Evolutionary conservation across 1,140 invertebrate species (phyloP), one percentile per base, ranked within the genome.

Genomic region (Megalonaias nervosa): DNA sequence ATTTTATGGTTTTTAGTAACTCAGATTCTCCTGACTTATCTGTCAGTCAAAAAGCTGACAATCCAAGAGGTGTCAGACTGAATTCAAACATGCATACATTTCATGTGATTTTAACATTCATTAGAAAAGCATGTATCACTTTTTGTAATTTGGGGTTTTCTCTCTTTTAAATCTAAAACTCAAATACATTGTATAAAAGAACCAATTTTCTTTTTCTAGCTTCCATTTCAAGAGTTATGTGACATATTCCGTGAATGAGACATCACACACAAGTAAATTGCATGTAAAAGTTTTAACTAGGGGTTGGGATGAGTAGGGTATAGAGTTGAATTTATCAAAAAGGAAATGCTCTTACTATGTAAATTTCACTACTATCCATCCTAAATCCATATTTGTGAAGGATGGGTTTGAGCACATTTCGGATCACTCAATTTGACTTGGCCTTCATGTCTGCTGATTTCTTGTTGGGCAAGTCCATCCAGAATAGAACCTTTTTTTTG

Each of bases 371-470:
- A n/a, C 91, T 88, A 74, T 94, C 93, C n/a, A 94, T 87, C 85
- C 93, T 93, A 77, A 94, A 94, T 58, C 94, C 94, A 92, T 98
- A 97, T 87, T 96, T 96, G 81, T 94, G 93, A 61, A 98, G 91
- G 84, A 98, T 95, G 4, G 97, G 96, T 82, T 94, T 93, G 74
- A 98, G 92, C 19, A 98, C 96, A 88, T 98, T 96, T 31, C 93
- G 92, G 75, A 97, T 92, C 17, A 94, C 93, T 87, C 96, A 94
- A 75, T 94, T 94, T 67, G 94, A 94, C 84, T 97, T 96, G 71
- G 96, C 96, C 86, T 97, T 95, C 12, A 98, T 95, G 2, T 94
- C 95, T 79, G 98, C 94, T 21, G 94, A 94, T 90, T 97, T 96
- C 38, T 94, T 93, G 74, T 94, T 94, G 5, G 96, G 95, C 74